Evolutionary conservation across 2,888 invertebrate species (phyloP), one percentile per base, ranked within the genome.

Genomic region (Acanthopleura granulata): DNA sequence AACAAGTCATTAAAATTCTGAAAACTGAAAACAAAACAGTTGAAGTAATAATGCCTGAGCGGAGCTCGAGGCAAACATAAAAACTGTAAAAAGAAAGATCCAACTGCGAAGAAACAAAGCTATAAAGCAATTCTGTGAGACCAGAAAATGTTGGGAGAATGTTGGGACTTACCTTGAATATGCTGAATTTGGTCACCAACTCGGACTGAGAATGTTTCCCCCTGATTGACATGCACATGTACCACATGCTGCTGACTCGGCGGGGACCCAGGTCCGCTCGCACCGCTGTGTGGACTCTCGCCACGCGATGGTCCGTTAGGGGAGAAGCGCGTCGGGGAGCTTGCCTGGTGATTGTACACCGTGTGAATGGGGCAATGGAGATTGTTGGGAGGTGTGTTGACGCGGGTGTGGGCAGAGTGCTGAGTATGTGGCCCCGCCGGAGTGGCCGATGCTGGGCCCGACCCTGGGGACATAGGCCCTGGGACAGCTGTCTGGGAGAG

Each of bases 171-270:
- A 95, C 95, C 95, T 93, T 93, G 93, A 85, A 95, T 93, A 84
- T 94, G 92, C 91, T 95, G 94, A 83, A 94, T 92, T 89, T 93
- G 94, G 85, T 94, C 94, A 18, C 94, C 94, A 86, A 94, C 93
- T 90, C 94, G 93, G 85, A 95, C 93, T 81, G 94, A 94, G 88
- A 95, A 93, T 30, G 94, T 94, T 85, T 95, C 94, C n/a, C 95
- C 95, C 16, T 94, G 94, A 90, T 94, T 94, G 83, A 95, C 93
- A 90, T 95, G 95, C 86, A 95, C 93, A 84, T 94, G 93, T 81
- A 95, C 94, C 77, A 94, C 93, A 88, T 94, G 93, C 86, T 94
- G 93, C 18, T 71, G 71, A 71, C 50, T 71, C 1, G 71, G 79
- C 27, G 79, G 76, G 49, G 77, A 76, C 12, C 51, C 72, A 22